These are phyloP conservation scores for Nebria salina DNA, from an alignment of 2,888 invertebrate genomes.

Conservation along the genomic window DNA sequence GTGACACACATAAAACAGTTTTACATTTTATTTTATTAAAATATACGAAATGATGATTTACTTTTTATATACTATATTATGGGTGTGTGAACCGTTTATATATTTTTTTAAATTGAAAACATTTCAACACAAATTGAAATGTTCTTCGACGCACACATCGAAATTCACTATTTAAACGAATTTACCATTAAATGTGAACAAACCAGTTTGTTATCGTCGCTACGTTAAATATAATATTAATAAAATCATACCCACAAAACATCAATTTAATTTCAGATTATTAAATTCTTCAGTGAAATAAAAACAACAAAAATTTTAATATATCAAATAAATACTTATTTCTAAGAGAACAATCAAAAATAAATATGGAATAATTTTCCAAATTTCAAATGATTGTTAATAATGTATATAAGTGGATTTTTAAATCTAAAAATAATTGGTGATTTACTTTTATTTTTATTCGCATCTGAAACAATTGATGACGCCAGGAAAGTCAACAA, in stretches of 20 bases:
- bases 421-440: constrained; percentile 35
- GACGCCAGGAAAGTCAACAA: constrained; percentile 33
- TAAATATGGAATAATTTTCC: neutral
- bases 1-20: neutral
- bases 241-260: too few species aligned
- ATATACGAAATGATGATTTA: neutral
- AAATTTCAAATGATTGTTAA: neutral
- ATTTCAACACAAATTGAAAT: too few species aligned
- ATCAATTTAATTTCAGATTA: too few species aligned
- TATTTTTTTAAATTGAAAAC: too few species aligned
- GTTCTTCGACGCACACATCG: too few species aligned
- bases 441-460: constrained; percentile 28
- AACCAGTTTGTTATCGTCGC: too few species aligned
- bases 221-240: too few species aligned
- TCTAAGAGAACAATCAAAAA: neutral
- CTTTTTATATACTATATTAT: neutral
- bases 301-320: neutral
- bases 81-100: too few species aligned
- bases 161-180: too few species aligned
- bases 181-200: too few species aligned
- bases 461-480: constrained; percentile 23
- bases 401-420: neutral
- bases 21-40: neutral
- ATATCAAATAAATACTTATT: neutral
- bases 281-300: too few species aligned